Base-by-base conservation (phyloP, 1,140 invertebrate species). In the Lepidurus apus region DNA sequence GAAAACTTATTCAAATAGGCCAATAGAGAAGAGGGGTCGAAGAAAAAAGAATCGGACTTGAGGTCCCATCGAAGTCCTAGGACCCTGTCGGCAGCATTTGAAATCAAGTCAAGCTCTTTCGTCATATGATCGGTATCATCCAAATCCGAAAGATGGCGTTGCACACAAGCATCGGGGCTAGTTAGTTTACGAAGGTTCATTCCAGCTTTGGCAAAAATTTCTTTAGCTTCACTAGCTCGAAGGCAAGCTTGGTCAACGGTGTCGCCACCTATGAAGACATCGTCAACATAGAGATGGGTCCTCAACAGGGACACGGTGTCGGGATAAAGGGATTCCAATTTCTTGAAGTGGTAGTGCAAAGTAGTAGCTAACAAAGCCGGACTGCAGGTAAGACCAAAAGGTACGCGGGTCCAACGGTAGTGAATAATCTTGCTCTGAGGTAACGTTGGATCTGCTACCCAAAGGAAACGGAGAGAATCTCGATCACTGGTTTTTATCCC, bases 151-250 rank as follows among this genome's bases (percentile, higher is more conserved):
- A 47, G 45, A 47, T 47, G 4, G 45, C 45, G 45, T 47, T 47
- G 45, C 45, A 47, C 45, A 47, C 45, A 5, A 47, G 80, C 82
- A 74, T 85, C 81, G 44, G 53, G 80, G 34, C n/a, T n/a, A 2
- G 73, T 9, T 82, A 82, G 84, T 44, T 81, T 79, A 79, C 83
- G 42, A 9, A 85, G 34, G 26, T 84, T 81, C 77, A 85, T 84
- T 34, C 75, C 76, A 7, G 80, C 83, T 17, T 78, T 26, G 6
- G 24, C 47, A 79, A 84, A 81, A 0, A 83, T 73, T 47, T 47
- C 75, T 24, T 47, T 81, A 24, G 81, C 45, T 47, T 74, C 76
- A 6, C 65, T 13, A 4, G 80, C 81, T 47, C 83, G 82, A 0
- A 74, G 21, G 1, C 81, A 42, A 26, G 74, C 74, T n/a, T 75